These are phyloP conservation scores for Cirrhinus mrigala DNA, from an alignment of 2,797 vertebrate genomes.

Conservation along the genomic window DNA sequence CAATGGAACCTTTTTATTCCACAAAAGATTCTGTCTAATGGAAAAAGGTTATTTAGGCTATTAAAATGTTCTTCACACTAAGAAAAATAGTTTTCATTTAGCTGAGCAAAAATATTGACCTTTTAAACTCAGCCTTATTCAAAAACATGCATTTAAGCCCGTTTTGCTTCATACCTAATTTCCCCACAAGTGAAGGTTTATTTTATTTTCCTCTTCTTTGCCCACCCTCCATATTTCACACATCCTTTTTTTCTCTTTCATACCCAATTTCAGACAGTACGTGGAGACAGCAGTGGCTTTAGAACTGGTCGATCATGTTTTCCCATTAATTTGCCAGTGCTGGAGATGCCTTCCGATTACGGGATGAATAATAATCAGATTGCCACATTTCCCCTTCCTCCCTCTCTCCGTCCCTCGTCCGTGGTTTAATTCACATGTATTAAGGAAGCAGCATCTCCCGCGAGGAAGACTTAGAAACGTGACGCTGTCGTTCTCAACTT, in stretches of 20 bases:
- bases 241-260: conserved; percentile 63
- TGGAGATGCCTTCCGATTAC: conserved; percentile 75
- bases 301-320: conserved; percentile 76
- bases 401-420: conserved; percentile 12
- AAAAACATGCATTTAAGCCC: conserved; percentile 58
- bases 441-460: conserved; percentile 63
- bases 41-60: too few relatives aligned
- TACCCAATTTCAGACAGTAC: conserved; percentile 76
- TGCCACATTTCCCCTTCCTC: conserved; percentile 39
- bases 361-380: conserved; percentile 79
- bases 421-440: conserved; percentile 73
- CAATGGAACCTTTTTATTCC: too few relatives aligned
- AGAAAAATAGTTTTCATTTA: not conserved
- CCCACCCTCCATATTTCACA: not conserved
- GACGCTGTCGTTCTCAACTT: conserved; percentile 68
- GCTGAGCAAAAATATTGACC: not conserved
- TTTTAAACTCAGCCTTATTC: conserved; percentile 57
- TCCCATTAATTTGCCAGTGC: conserved; percentile 77
- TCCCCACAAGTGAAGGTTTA: conserved; percentile 35
- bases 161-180: conserved; percentile 66
- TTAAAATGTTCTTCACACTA: too few relatives aligned
- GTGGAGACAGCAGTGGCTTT: conserved; percentile 68
- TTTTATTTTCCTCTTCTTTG: conserved; percentile 57
- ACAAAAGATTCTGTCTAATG: too few relatives aligned
- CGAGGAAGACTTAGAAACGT: conserved; percentile 59